Evolutionary conservation across 2,797 vertebrate species (phyloP).

Genomic region (Lerista edwardsae): DNA sequence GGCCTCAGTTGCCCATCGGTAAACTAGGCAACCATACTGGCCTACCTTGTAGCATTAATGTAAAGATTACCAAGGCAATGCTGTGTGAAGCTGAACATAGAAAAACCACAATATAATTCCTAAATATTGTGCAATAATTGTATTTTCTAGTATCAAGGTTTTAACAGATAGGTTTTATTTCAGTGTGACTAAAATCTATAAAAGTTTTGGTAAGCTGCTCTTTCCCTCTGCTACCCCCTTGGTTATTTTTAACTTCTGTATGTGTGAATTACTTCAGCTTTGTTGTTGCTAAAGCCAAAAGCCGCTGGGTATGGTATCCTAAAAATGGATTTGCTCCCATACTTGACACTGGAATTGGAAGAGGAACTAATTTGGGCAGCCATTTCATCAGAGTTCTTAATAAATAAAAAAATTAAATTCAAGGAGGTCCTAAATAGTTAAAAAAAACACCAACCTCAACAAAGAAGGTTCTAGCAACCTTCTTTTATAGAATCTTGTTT

Average conservation of each 20-base stretch:
- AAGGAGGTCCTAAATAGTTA: not conserved
- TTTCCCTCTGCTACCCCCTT: not conserved
- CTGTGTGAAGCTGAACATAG: not conserved
- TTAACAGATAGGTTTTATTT: not conserved
- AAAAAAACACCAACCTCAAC: not conserved
- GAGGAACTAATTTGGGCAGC: not conserved
- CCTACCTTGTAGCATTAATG: not conserved
- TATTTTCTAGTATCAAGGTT: not conserved
- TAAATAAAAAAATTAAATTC: conserved; percentile 20
- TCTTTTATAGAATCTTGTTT: not conserved
- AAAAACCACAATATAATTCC: not conserved
- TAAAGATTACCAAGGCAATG: not conserved
- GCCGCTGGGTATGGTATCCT: not conserved
- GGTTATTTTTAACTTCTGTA: conserved; percentile 31
- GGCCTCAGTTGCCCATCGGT: not conserved
- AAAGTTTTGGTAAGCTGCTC: not conserved
- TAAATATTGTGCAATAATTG: not conserved
- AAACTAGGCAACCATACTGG: not conserved
- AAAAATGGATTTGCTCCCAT: conserved; percentile 22
- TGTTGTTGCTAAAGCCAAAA: conserved; percentile 24
- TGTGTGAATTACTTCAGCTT: not conserved
- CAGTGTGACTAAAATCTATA: not conserved
- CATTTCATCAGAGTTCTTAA: conserved; percentile 30
- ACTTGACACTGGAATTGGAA: conserved; percentile 37
- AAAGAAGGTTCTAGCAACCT: not conserved